Evolutionary conservation across 2,113 vertebrate genomes (phyloP).

Genomic region (Oncorhynchus clarkii): DNA sequence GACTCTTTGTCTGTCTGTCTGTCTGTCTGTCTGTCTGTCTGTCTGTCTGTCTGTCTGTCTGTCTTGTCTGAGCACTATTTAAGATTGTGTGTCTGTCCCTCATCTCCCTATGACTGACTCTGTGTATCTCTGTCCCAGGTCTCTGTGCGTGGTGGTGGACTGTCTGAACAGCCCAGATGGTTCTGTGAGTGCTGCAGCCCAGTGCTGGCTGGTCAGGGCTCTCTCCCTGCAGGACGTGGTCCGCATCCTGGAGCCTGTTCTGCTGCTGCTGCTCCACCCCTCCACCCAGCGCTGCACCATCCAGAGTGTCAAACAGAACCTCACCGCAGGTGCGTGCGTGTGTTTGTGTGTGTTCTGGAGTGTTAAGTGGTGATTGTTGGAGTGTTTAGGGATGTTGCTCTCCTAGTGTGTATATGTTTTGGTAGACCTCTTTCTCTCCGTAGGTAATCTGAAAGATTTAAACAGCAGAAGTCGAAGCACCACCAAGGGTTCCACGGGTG

Average conservation of each 20-base stretch:
- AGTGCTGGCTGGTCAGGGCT: conserved; percentile 91
- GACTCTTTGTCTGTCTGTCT: too few relatives aligned
- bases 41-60: too few relatives aligned
- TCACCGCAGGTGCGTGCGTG: conserved; percentile 71
- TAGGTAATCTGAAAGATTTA: conserved; percentile 67
- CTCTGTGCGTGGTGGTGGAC: conserved; percentile 94
- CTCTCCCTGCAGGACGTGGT: conserved; percentile 89
- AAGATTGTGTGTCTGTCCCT: background rate
- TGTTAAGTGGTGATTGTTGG: background rate
- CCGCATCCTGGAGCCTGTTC: conserved; percentile 90
- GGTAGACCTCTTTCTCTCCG: background rate
- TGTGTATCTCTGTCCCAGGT: conserved; percentile 68
- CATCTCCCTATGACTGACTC: too few relatives aligned
- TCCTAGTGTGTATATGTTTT: background rate
- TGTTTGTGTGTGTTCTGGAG: background rate
- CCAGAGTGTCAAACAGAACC: conserved; percentile 80
- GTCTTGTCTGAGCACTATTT: too few relatives aligned
- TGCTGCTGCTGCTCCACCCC: conserved; percentile 90
- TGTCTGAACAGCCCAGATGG: conserved; percentile 87
- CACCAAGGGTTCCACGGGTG: conserved; percentile 57
- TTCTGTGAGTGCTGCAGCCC: conserved; percentile 85
- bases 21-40: too few relatives aligned
- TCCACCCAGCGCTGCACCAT: conserved; percentile 87
- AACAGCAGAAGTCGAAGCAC: conserved; percentile 69
- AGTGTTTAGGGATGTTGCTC: background rate